Base-by-base conservation (phyloP, 2,113 vertebrate genomes). In the Rhodinocichla rosea region DNA sequence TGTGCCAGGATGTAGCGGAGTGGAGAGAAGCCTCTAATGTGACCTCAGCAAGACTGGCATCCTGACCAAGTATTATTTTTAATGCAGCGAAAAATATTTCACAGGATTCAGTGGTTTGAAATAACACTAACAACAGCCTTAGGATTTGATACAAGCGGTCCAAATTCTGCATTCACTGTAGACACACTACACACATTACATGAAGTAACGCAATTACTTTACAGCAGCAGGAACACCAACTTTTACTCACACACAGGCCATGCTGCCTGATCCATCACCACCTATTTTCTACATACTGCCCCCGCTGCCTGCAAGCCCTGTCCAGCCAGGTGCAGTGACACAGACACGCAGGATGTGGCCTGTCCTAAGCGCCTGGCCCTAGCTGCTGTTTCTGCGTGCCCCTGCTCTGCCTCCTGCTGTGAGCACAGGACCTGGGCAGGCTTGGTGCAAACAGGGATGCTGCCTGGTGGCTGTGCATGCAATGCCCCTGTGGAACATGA, bases 211-310 rank as follows among this genome's bases (percentile, higher is more conserved):
- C 52, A 28, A 21, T 5, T 73, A 49, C n/a, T 23, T 56, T 10
- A 52, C 16, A 79, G 35, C 65, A 59, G 45, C 67, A 74, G 11
- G 33, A 64, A 53, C 53, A 35, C 15, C 21, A 45, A 30, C 65
- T 55, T 88, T 28, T 13, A 77, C 49, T 20, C 63, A 23, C 6
- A 52, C 11, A 27, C 4, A 39, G 22, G 74, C 63, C 60, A 39
- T 1, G 0, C 28, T 0, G 0, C 37, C 57, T 5, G 1, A 28
- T 35, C 39, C 33, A 39, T 27, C 60, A 67, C 20, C 4, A 1
- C 37, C 56, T 70, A 79, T 71, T 35, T 22, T 56, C 39, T 71
- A 37, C 45, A 56, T 1, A 1, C 28, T 73, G 37, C 19, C 32
- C 23, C 57, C 50, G 59, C n/a, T 49, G 21, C 40, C 67, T 55